A percentile compares a stretch with the other conserved stretches of the same genome.
Conservation (phyloP, 2,888 invertebrate species). For the Drosophila limbata region DNA sequence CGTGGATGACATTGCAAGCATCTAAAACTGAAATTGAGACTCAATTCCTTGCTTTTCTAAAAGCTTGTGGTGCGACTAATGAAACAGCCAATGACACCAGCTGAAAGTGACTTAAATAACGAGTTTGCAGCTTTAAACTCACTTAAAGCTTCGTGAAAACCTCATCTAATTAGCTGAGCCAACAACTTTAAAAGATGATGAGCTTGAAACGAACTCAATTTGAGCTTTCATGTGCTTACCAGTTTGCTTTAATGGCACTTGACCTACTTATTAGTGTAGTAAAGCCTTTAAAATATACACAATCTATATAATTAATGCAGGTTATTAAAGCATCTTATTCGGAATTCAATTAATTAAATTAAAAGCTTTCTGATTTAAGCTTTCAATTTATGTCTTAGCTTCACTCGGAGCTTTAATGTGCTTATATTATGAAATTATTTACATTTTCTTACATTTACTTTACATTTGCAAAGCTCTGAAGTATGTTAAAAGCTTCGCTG, state of each 20-base stretch:
- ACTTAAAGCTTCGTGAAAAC: conserved; percentile 3
- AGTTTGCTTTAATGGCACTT: neutral
- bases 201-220: neutral
- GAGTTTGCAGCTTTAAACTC: conserved; percentile 3
- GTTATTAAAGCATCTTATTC: too few relatives aligned
- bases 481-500: too few relatives aligned
- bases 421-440: too few relatives aligned
- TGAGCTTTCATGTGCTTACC: neutral
- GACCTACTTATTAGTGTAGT: neutral
- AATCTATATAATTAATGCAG: neutral
- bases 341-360: too few relatives aligned
- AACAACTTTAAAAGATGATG: neutral
- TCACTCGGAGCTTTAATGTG: too few relatives aligned
- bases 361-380: too few relatives aligned
- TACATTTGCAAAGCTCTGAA: too few relatives aligned
- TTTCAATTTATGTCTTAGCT: too few relatives aligned
- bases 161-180: neutral
- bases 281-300: neutral
- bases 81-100: conserved; percentile 12
- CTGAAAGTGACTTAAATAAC: conserved; percentile 8
- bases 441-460: too few relatives aligned
- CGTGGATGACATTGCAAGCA: conserved; percentile 42
- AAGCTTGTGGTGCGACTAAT: neutral
- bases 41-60: conserved; percentile 7
- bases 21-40: conserved; percentile 13